These are phyloP conservation scores for Drosophila lutescens DNA, from an alignment of 2,888 invertebrate genomes.

Conservation along the genomic window DNA sequence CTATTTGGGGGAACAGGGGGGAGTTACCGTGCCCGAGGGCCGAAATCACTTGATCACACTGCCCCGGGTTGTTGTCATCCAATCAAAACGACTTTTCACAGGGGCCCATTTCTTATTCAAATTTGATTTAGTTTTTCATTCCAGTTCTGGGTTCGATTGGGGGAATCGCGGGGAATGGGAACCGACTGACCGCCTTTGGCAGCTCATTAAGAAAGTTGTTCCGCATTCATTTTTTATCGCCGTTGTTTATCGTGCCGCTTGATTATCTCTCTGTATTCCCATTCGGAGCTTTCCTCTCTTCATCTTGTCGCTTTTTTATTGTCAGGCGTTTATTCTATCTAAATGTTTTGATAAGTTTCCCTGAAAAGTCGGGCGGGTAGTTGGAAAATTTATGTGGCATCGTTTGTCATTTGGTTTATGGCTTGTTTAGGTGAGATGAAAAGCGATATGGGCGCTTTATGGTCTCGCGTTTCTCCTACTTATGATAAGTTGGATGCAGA, in stretches of 20 bases:
- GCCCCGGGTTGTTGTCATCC: constrained; percentile 52
- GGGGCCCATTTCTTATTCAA: constrained; percentile 71
- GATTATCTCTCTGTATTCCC: constrained; percentile 57
- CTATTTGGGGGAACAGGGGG: constrained; percentile 5
- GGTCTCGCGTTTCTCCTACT: constrained; percentile 6
- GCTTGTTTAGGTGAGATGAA: constrained; percentile 63
- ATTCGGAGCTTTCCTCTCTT: constrained; percentile 54
- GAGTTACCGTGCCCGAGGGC: constrained; percentile 5
- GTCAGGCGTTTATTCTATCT: constrained; percentile 74
- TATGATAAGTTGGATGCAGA: constrained; percentile 10
- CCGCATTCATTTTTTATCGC: constrained; percentile 76
- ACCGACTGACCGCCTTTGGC: constrained; percentile 67
- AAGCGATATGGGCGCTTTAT: constrained; percentile 41
- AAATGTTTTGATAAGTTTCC: constrained; percentile 75
- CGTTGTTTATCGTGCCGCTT: constrained; percentile 66
- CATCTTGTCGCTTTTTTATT: constrained; percentile 64
- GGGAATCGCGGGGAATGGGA: background rate
- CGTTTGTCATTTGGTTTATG: constrained; percentile 78
- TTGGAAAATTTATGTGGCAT: constrained; percentile 68
- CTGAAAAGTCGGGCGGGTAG: constrained; percentile 43
- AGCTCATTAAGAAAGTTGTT: constrained; percentile 78
- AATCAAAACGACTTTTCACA: constrained; percentile 59
- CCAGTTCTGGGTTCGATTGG: constrained; percentile 7
- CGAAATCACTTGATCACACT: constrained; percentile 69
- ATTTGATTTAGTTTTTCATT: constrained; percentile 67